phyloP scores from a whole-genome alignment of 2,113 vertebrate species.

The Edolisoma coerulescens region DNA sequence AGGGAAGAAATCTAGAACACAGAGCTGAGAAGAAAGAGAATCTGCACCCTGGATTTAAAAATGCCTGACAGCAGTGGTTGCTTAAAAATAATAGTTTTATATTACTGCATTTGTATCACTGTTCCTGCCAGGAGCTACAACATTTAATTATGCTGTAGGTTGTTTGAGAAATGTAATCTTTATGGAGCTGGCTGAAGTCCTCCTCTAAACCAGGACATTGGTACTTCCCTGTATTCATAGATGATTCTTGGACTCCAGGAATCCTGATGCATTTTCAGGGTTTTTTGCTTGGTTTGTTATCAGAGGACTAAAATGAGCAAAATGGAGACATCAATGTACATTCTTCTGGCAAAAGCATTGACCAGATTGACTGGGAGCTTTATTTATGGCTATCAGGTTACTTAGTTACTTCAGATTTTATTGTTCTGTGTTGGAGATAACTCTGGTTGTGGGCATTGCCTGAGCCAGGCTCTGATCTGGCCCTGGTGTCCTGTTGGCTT shows the following conservation, averaged over 20 bases:
- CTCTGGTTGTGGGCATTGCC: neutral
- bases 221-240: neutral
- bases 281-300: neutral
- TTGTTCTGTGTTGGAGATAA: neutral
- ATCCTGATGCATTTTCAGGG: neutral
- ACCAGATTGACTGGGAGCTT: neutral
- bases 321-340: neutral
- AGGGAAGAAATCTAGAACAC: neutral
- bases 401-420: neutral
- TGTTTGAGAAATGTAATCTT: neutral
- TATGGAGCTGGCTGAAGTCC: neutral
- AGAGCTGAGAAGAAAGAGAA: neutral
- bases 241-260: neutral
- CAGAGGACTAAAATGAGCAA: neutral
- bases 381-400: neutral
- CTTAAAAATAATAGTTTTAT: neutral
- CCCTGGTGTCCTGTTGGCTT: neutral
- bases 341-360: neutral
- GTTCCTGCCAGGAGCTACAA: neutral
- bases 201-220: neutral
- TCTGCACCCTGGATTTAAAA: neutral
- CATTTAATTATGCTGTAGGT: neutral
- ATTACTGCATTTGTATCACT: neutral
- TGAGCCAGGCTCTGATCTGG: neutral
- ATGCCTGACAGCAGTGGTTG: neutral